Evolutionary conservation across 2,797 vertebrate genomes (phyloP).

Genomic region (Prunella strophiata): DNA sequence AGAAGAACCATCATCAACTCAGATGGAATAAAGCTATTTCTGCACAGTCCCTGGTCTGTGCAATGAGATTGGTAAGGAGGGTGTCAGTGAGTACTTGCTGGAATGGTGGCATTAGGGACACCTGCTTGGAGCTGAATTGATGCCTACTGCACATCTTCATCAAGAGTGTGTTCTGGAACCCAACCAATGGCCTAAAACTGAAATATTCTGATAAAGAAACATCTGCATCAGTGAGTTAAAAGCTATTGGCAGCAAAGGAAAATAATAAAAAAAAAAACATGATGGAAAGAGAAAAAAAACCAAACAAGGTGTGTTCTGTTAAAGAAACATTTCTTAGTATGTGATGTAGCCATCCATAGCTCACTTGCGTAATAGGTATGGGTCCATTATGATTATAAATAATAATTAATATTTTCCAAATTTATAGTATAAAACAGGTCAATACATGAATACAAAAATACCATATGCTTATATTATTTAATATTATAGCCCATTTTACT

Average conservation of each 20-base stretch:
- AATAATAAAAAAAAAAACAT: not conserved
- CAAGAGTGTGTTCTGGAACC: not conserved
- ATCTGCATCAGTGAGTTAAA: not conserved
- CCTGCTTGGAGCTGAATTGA: not conserved
- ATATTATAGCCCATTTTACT: not conserved
- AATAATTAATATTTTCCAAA: not conserved
- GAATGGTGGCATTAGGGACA: not conserved
- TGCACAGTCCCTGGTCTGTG: not conserved
- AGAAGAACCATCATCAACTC: not conserved
- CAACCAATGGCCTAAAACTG: not conserved
- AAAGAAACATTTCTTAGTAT: not conserved
- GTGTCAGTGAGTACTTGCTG: not conserved
- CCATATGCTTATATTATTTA: not conserved
- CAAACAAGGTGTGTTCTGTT: not conserved
- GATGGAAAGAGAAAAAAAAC: not conserved
- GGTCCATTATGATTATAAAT: not conserved
- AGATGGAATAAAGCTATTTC: not conserved
- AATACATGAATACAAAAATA: not conserved
- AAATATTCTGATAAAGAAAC: not conserved
- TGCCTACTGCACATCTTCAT: not conserved
- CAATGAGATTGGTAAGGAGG: not conserved
- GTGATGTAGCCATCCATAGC: not conserved
- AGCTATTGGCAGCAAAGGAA: not conserved
- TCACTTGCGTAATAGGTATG: not conserved
- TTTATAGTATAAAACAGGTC: not conserved